phyloP scores from a whole-genome alignment of 2,113 vertebrate species.

The Elanoides forficatus region DNA sequence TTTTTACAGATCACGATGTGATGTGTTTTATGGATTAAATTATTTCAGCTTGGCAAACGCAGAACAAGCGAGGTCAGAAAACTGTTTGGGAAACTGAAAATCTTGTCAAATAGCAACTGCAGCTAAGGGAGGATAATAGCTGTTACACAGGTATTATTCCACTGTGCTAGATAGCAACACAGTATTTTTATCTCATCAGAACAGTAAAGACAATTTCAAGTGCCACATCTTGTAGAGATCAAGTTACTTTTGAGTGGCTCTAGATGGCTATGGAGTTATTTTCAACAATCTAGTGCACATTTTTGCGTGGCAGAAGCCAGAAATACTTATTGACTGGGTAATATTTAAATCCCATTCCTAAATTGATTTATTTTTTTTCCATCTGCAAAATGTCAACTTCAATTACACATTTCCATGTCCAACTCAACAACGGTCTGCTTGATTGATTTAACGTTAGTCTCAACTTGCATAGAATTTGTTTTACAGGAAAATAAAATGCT shows the following conservation, averaged over 20 bases:
- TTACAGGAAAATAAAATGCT: neutral
- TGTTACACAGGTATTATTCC: neutral
- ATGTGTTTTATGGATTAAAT: neutral
- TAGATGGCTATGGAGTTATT: neutral
- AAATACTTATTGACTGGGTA: neutral
- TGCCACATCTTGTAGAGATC: neutral
- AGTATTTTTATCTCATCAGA: neutral
- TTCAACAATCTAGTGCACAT: neutral
- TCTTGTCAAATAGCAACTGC: neutral
- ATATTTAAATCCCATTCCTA: neutral
- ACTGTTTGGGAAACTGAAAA: neutral
- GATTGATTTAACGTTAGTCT: neutral
- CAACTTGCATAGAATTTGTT: neutral
- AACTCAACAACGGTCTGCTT: neutral
- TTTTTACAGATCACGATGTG: accelerated
- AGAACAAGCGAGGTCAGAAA: neutral
- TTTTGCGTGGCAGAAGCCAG: neutral
- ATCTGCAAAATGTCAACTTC: neutral
- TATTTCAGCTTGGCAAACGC: neutral
- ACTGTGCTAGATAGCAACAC: neutral
- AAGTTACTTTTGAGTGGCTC: neutral
- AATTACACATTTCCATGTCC: neutral
- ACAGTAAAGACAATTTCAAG: neutral
- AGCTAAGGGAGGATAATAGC: neutral
- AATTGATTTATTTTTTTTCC: neutral